Percentiles rank a stretch among this genome's conserved stretches.
Evolutionary conservation across 1,140 invertebrate species (phyloP).

Genomic region (Probaryconus sp.): DNA sequence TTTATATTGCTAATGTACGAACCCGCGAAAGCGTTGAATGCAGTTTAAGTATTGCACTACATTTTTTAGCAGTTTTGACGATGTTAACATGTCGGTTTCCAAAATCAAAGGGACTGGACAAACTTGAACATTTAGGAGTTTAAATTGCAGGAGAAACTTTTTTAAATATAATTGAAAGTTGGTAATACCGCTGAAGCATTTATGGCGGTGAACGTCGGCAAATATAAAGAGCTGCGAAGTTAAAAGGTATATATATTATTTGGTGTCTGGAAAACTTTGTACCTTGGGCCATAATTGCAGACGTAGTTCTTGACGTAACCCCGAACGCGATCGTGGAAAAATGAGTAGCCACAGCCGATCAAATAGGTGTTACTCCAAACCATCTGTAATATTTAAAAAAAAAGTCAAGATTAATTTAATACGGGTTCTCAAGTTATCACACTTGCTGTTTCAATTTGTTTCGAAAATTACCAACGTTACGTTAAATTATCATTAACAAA

Average conservation of each 20-base stretch:
- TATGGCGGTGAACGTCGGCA: constrained; percentile 17
- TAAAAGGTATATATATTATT: neutral
- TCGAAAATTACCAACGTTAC: no score
- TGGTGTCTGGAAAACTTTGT: constrained; percentile 24
- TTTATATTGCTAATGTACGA: constrained; percentile 33
- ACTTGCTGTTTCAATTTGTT: no score
- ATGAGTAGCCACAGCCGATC: constrained; percentile 89
- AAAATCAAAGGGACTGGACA: constrained; percentile 30
- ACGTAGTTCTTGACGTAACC: constrained; percentile 90
- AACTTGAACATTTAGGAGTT: constrained; percentile 34
- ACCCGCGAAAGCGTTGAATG: constrained; percentile 25
- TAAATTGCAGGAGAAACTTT: constrained; percentile 35
- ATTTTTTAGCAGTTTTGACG: constrained; percentile 35
- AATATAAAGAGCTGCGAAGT: constrained; percentile 5
- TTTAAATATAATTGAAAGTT: constrained; percentile 49
- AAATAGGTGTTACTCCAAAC: constrained; percentile 88
- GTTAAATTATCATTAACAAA: no score
- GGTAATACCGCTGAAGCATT: constrained; percentile 19
- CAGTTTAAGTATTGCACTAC: constrained; percentile 26
- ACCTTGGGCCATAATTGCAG: constrained; percentile 92
- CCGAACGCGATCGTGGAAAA: constrained; percentile 83
- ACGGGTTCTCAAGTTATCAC: no score
- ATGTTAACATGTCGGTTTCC: constrained; percentile 43
- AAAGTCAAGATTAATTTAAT: constrained; percentile 1
- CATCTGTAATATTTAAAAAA: constrained; percentile 79